These are phyloP conservation scores for Tetranychus cinnabarinus DNA, from an alignment of 1,140 invertebrate species.

Conservation along the genomic window DNA sequence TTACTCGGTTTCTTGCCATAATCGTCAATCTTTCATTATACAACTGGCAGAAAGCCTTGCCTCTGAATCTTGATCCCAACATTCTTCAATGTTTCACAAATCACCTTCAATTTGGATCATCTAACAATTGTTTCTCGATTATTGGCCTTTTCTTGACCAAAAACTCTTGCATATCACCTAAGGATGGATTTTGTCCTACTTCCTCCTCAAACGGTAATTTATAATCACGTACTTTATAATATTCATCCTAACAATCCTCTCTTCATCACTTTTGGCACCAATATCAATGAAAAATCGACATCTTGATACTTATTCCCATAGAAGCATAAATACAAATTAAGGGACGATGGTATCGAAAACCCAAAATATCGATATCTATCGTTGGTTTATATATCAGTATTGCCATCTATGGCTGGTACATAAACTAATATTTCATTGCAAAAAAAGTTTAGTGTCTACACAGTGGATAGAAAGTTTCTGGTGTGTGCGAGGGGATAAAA, in stretches of 20 bases:
- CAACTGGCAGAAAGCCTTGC: conserved; percentile 77
- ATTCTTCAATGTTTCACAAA: conserved; percentile 76
- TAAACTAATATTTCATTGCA: too few species aligned
- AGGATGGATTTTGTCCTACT: conserved; percentile 72
- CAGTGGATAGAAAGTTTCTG: too few species aligned
- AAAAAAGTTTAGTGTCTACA: too few species aligned
- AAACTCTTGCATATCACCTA: conserved; percentile 93
- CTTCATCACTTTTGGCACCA: conserved; percentile 25
- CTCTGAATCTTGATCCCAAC: conserved; percentile 94
- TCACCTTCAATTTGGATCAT: conserved; percentile 30
- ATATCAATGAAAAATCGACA: neutral
- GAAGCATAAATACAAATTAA: conserved; percentile 68
- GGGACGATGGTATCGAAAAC: too few species aligned
- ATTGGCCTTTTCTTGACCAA: conserved; percentile 71
- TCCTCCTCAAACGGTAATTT: conserved; percentile 82
- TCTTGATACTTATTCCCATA: conserved; percentile 82
- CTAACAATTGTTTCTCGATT: conserved; percentile 54
- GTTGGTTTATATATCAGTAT: too few species aligned
- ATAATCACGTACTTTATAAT: conserved; percentile 45
- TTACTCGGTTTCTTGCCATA: too few species aligned
- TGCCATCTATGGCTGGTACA: too few species aligned
- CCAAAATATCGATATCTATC: too few species aligned
- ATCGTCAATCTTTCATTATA: conserved; percentile 44
- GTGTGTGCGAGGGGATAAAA: too few species aligned
- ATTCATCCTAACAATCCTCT: conserved; percentile 44